A percentile compares a stretch with the other conserved stretches of the same genome.
Conservation (phyloP, 2,888 invertebrate species). For the Stenodera caucasica region DNA sequence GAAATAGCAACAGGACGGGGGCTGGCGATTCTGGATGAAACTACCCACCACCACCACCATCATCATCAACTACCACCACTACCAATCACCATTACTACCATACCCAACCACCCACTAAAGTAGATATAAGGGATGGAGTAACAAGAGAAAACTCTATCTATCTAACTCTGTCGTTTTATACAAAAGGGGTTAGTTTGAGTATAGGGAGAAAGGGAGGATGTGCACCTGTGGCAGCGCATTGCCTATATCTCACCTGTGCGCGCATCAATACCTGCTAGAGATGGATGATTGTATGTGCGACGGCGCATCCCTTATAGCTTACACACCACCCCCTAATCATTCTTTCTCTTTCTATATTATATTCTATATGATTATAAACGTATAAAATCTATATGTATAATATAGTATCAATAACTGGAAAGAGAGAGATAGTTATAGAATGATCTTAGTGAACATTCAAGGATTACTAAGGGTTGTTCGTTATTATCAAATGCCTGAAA, state of each 20-base stretch:
- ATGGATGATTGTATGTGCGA: conserved; percentile 19
- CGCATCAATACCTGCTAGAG: conserved; percentile 28
- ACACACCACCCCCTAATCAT: not conserved
- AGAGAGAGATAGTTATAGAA: not conserved
- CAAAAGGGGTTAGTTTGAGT: conserved; percentile 24
- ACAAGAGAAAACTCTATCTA: not conserved
- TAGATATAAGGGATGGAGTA: conserved; percentile 8
- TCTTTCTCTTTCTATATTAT: not conserved
- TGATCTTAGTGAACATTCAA: not conserved
- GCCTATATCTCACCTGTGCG: conserved; percentile 27
- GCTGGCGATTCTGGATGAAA: no score
- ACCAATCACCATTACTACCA: no score
- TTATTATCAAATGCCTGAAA: conserved; percentile 1
- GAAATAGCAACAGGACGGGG: not conserved
- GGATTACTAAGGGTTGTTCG: not conserved
- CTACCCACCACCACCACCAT: conserved; percentile 12
- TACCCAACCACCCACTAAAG: conserved; percentile 19
- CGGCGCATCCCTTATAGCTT: conserved; percentile 16
- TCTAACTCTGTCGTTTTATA: not conserved
- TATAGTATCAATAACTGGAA: not conserved
- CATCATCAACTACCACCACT: no score
- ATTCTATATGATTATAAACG: not conserved
- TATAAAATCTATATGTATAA: not conserved
- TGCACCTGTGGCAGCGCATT: conserved; percentile 30
- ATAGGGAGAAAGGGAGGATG: conserved; percentile 6